Evolutionary conservation across 2,113 vertebrate species (phyloP).

Genomic region (Acrocephalus arundinaceus): DNA sequence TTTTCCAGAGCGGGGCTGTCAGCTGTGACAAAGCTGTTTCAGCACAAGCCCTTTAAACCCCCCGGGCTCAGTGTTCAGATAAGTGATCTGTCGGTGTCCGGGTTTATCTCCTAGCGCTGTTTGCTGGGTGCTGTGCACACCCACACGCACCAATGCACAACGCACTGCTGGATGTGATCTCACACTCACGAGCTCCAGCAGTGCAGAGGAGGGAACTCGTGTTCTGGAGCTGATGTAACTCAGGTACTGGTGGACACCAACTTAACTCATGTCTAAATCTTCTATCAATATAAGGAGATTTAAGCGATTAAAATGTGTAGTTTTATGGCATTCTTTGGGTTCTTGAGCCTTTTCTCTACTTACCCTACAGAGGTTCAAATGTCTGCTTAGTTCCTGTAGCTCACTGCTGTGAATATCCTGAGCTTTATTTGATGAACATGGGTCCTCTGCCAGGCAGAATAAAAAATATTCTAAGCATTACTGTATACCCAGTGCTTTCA

Average conservation of each 20-base stretch:
- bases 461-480: neutral
- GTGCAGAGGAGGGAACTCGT: neutral
- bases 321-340: neutral
- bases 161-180: neutral
- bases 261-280: neutral
- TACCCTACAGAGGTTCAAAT: neutral
- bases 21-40: neutral
- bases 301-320: neutral
- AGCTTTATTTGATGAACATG: neutral
- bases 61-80: neutral
- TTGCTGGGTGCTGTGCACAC: neutral
- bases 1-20: neutral
- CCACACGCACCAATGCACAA: fast-evolving
- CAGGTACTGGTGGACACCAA: neutral
- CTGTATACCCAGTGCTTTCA: too few species aligned
- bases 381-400: neutral
- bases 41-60: neutral
- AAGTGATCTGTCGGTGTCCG: fast-evolving
- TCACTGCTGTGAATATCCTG: neutral
- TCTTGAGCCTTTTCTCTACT: neutral
- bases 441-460: neutral
- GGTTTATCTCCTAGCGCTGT: neutral
- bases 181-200: neutral
- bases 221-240: neutral
- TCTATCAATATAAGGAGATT: neutral